Percentiles rank a stretch among this genome's conserved stretches.
phyloP scores from a whole-genome alignment of 2,888 invertebrate species.

The Cheilosia grossa region DNA sequence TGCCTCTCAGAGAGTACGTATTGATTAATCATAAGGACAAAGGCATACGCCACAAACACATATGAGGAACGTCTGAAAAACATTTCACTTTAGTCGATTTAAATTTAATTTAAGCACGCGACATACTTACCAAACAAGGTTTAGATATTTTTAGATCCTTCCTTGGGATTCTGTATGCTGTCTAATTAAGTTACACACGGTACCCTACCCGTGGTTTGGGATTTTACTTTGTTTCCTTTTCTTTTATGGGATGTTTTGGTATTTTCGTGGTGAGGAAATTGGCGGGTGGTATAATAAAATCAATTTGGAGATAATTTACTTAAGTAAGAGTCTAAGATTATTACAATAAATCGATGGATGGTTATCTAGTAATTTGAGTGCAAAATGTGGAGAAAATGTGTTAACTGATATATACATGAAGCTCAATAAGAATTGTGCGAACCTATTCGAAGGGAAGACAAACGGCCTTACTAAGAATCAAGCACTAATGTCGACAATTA shows the following conservation, averaged over 20 bases:
- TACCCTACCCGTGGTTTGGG: background rate
- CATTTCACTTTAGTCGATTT: constrained; percentile 45
- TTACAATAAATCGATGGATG: constrained; percentile 9
- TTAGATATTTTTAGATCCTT: constrained; percentile 7
- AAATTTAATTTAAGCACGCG: constrained; percentile 49
- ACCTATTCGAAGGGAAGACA: too few species aligned
- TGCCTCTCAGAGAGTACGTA: background rate
- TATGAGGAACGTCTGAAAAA: constrained; percentile 21
- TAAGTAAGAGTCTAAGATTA: constrained; percentile 6
- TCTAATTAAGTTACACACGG: constrained; percentile 35
- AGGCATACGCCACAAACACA: constrained; percentile 12
- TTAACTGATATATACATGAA: too few species aligned
- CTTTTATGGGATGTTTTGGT: constrained; percentile 4
- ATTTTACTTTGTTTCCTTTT: constrained; percentile 1
- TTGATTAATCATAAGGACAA: background rate
- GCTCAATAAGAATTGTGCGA: too few species aligned
- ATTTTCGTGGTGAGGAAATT: constrained; percentile 11
- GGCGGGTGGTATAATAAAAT: constrained; percentile 13
- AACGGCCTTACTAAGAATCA: too few species aligned
- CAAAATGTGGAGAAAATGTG: too few species aligned
- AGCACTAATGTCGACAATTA: too few species aligned
- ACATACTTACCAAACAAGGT: constrained; percentile 7
- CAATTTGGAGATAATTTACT: constrained; percentile 9
- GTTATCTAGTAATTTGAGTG: background rate
- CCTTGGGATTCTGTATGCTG: background rate